phyloP scores from a whole-genome alignment of 2,797 vertebrate genomes.

The Typhlichthys eigenmanni region DNA sequence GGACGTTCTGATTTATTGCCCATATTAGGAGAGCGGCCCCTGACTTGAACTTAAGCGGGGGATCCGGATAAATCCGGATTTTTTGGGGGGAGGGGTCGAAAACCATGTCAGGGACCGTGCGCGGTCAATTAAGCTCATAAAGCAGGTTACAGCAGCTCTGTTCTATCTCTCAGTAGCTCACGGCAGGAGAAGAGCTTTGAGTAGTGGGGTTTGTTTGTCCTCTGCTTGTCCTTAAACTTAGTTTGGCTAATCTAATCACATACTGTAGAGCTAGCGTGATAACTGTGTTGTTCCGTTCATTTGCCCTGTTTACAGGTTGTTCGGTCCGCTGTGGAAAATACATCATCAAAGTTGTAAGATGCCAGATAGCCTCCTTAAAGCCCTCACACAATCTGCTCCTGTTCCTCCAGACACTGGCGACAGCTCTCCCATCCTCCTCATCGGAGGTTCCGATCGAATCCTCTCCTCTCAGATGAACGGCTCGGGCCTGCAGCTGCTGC shows the following conservation, averaged over 20 bases:
- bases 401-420: constrained; percentile 83
- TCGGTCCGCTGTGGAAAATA: neutral
- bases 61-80: constrained; percentile 59
- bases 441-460: constrained; percentile 83
- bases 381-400: neutral
- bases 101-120: constrained; percentile 51
- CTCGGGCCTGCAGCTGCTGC: constrained; percentile 77
- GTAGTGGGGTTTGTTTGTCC: constrained; percentile 7
- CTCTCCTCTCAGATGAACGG: constrained; percentile 86
- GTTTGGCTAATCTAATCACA: constrained; percentile 1
- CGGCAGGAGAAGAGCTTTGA: constrained; percentile 1
- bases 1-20: constrained; percentile 67
- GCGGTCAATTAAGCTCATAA: constrained; percentile 61
- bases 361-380: neutral
- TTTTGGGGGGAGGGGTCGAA: constrained; percentile 32
- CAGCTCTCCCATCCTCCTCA: constrained; percentile 83
- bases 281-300: neutral
- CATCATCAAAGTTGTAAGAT: neutral
- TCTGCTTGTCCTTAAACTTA: neutral
- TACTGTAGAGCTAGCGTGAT: neutral
- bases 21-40: constrained; percentile 58
- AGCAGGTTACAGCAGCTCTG: constrained; percentile 48
- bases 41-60: constrained; percentile 55
- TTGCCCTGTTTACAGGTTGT: neutral
- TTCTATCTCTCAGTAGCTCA: constrained; percentile 18